A percentile compares a stretch with the other conserved stretches of the same genome.
Conservation (phyloP, 1,140 invertebrate species). For the Potamilus streckersoni region DNA sequence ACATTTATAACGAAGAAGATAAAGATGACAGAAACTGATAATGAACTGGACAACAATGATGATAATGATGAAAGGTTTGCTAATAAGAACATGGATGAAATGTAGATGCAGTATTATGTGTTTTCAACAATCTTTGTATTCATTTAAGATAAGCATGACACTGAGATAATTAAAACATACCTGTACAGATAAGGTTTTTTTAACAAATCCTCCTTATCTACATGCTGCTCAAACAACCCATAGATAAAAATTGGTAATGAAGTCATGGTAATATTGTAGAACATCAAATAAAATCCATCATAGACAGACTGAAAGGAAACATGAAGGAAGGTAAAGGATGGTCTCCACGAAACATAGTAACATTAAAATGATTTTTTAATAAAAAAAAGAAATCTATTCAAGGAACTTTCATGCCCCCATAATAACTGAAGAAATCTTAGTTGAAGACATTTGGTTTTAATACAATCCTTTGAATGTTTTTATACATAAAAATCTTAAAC, state of each 20-base stretch:
- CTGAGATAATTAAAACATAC: constrained; percentile 39
- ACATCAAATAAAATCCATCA: constrained; percentile 62
- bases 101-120: neutral
- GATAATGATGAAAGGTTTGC: constrained; percentile 21
- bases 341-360: too few species aligned
- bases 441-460: too few species aligned
- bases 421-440: too few species aligned
- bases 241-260: constrained; percentile 64
- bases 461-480: too few species aligned
- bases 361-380: too few species aligned
- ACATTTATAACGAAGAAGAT: too few species aligned
- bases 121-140: neutral
- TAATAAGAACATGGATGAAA: neutral
- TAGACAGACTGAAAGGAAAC: constrained; percentile 61
- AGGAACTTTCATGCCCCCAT: too few species aligned
- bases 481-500: too few species aligned
- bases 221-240: constrained; percentile 91
- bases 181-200: constrained; percentile 78
- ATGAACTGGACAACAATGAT: constrained; percentile 67
- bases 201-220: constrained; percentile 74
- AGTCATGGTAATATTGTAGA: constrained; percentile 66
- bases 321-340: constrained; percentile 8
- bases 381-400: too few species aligned
- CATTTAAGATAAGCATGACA: neutral
- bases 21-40: constrained; percentile 68